Base-by-base conservation (phyloP, 2,113 vertebrate species). In the Dromaius novaehollandiae region DNA sequence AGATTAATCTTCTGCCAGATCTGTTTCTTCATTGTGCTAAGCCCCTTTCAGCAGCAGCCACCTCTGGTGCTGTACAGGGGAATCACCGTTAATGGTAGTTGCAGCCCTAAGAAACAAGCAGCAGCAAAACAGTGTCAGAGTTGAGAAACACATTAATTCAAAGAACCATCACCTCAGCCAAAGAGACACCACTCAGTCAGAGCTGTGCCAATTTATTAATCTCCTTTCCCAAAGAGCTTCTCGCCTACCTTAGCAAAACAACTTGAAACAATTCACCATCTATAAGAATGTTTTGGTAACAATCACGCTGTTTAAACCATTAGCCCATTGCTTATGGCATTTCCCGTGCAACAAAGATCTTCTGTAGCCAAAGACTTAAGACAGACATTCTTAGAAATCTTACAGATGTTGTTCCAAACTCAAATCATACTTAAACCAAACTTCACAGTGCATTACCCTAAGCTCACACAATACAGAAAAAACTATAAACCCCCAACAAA, bases 391-490 rank as follows among this genome's bases (percentile, higher is more conserved):
- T 92, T 48, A 65, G 0, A 46, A 36, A 56, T 76, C 56, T 88
- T 68, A 82, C 50, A 95, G 60, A 32, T 38, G 69, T 28, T 74
- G 76, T 66, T 89, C 36, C 48, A 86, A 91, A 95, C 69, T 42
- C 24, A 13, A 70, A 92, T 60, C 19, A 48, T 69, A 75, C 13
- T 56, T 70, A 61, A 91, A 79, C 11, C 38, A 88, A 94, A 71
- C 40, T 73, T 74, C 53, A 78, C 40, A 28, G 17, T 79, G 21
- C n/a, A 58, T 38, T 51, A 89, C 53, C 48, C 78, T 91, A 91
- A 76, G 32, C 71, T 93, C 86, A 34, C 48, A 76, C 42, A 91
- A 36, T 58, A 95, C 48, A 95, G 86, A 74, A 90, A 80, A 79
- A 82, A 65, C 38, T 68, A 68, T 22, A 83, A 92, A 60, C 6